phyloP scores from a whole-genome alignment of 2,888 invertebrate genomes.

The Parelbella ahira region DNA sequence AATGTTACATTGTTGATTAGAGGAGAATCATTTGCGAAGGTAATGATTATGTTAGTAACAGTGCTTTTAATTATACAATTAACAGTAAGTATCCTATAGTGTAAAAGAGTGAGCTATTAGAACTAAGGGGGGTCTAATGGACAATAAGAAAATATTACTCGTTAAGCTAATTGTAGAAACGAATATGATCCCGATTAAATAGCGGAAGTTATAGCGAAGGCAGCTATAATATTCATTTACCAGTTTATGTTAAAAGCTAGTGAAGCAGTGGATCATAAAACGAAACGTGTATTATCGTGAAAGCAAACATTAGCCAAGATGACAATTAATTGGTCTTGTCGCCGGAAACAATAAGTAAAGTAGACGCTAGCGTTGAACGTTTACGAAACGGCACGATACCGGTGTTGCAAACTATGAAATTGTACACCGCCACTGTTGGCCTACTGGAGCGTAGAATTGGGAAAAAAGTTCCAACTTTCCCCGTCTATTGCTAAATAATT shows the following conservation, averaged over 20 bases:
- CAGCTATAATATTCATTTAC: not conserved
- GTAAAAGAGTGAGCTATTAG: no score
- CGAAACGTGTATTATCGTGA: slow-evolving; percentile 34
- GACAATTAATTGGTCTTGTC: slow-evolving; percentile 37
- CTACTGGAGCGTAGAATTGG: slow-evolving; percentile 77
- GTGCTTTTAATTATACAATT: no score
- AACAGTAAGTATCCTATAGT: slow-evolving; percentile 1
- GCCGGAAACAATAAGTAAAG: slow-evolving; percentile 43
- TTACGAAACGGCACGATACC: slow-evolving; percentile 61
- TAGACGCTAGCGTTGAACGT: slow-evolving; percentile 34
- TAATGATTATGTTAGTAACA: slow-evolving; percentile 8
- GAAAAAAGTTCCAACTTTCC: slow-evolving; percentile 72
- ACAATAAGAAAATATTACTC: slow-evolving; percentile 1
- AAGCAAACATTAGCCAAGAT: slow-evolving; percentile 25
- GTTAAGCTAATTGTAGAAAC: not conserved
- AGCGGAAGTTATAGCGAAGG: not conserved
- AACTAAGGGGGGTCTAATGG: no score
- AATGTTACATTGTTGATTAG: slow-evolving; percentile 9
- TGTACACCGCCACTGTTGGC: slow-evolving; percentile 57
- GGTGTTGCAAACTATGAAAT: slow-evolving; percentile 71
- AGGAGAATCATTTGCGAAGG: slow-evolving; percentile 12
- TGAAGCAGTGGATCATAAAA: slow-evolving; percentile 25
- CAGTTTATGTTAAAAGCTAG: slow-evolving; percentile 6
- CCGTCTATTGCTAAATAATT: slow-evolving; percentile 58
- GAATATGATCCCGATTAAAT: not conserved